Percentiles rank a stretch among this genome's conserved stretches.
Conservation (phyloP, 2,113 vertebrate species). For the Procavia capensis region DNA sequence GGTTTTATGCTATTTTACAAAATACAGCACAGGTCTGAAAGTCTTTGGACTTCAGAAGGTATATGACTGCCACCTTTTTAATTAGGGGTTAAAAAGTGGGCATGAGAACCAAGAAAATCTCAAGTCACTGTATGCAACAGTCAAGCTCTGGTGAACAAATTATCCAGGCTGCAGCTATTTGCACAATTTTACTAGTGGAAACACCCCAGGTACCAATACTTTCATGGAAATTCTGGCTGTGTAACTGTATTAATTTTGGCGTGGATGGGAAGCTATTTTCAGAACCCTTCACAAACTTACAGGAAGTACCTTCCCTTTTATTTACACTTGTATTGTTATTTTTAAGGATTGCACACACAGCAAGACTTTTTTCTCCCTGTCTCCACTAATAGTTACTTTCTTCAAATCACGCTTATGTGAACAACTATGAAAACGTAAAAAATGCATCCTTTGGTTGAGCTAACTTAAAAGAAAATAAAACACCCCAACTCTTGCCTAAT, state of each 20-base stretch:
- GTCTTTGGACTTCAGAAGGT: constrained; percentile 40
- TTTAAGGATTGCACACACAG: constrained; percentile 72
- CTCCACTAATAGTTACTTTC: constrained; percentile 27
- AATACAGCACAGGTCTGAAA: constrained; percentile 55
- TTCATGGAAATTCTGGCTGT: constrained; percentile 84
- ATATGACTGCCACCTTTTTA: constrained; percentile 14
- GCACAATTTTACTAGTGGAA: constrained; percentile 79
- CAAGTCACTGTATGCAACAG: constrained; percentile 41
- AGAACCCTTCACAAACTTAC: constrained; percentile 78
- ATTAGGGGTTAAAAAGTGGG: not conserved
- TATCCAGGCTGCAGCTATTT: constrained; percentile 78
- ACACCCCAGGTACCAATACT: constrained; percentile 79
- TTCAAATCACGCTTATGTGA: constrained; percentile 19
- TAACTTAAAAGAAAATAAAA: constrained; percentile 34
- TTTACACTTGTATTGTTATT: constrained; percentile 79
- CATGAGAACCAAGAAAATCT: not conserved
- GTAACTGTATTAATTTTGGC: constrained; percentile 84
- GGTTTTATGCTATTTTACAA: constrained; percentile 64
- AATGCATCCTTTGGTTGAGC: constrained; percentile 7
- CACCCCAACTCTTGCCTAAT: not conserved
- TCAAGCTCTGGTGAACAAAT: constrained; percentile 63
- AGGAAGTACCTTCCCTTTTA: constrained; percentile 84
- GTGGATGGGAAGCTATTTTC: constrained; percentile 81
- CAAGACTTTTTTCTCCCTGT: not conserved
- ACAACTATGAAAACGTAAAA: not conserved